Evolutionary conservation across 2,888 invertebrate species (phyloP).

Genomic region (Aphidoletes aphidimyza): DNA sequence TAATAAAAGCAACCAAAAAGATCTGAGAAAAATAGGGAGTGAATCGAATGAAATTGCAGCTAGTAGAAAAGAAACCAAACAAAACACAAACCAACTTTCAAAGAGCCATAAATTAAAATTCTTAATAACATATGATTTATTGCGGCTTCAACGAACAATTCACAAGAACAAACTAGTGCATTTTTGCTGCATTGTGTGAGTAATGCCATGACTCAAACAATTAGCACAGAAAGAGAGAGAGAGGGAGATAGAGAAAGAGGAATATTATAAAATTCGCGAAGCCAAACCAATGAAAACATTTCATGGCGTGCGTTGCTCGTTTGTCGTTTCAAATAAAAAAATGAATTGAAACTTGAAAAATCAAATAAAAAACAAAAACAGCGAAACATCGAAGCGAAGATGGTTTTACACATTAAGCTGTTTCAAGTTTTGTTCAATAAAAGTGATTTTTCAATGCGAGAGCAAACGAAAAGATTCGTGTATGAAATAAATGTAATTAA

Average conservation of each 20-base stretch:
- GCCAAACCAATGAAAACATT: background rate
- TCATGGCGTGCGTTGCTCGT: background rate
- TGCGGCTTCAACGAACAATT: background rate
- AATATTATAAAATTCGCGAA: background rate
- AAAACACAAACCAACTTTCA: background rate
- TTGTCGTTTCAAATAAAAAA: background rate
- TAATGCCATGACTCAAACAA: background rate
- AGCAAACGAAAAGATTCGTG: background rate
- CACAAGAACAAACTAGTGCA: background rate
- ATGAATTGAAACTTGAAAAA: background rate
- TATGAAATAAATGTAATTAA: slow-evolving; percentile 9
- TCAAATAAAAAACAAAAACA: background rate
- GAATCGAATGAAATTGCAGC: no score
- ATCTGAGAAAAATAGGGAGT: no score
- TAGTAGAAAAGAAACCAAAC: background rate
- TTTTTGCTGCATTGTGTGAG: background rate
- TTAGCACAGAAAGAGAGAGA: slow-evolving; percentile 26
- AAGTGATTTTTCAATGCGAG: background rate
- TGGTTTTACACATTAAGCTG: background rate
- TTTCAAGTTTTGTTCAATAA: background rate
- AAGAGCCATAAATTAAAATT: slow-evolving; percentile 25
- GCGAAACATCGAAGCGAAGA: background rate
- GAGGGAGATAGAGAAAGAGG: no score
- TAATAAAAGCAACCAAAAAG: no score
- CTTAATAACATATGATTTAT: slow-evolving; percentile 31